Evolutionary conservation across 1,140 invertebrate genomes (phyloP).

Genomic region (Sarcophaga bullata): DNA sequence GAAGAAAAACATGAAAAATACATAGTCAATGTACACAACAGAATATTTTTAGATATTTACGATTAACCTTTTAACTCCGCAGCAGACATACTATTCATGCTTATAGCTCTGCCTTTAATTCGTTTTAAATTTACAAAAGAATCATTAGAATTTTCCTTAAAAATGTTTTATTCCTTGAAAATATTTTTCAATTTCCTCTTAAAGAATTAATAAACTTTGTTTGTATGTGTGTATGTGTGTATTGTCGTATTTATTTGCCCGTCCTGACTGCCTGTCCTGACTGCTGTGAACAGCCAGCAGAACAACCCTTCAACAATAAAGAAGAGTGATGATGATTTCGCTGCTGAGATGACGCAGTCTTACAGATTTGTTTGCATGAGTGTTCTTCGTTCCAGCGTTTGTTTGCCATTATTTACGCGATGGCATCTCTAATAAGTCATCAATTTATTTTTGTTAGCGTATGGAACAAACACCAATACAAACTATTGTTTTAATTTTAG

Average conservation of each 20-base stretch:
- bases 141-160: too few species aligned
- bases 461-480: not conserved
- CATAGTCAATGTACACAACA: too few species aligned
- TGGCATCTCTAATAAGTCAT: not conserved
- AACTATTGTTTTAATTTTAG: not conserved
- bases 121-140: too few species aligned
- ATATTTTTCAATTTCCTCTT: too few species aligned
- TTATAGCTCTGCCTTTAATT: too few species aligned
- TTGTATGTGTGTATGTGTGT: too few species aligned
- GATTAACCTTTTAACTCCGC: not conserved
- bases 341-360: not conserved
- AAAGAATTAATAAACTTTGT: too few species aligned
- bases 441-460: conserved; percentile 10
- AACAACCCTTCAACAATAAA: not conserved
- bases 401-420: not conserved
- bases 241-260: too few species aligned
- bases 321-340: not conserved
- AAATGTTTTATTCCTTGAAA: too few species aligned
- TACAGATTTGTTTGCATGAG: not conserved
- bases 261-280: too few species aligned
- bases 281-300: too few species aligned
- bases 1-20: not conserved
- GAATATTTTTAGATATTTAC: not conserved
- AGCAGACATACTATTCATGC: too few species aligned
- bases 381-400: not conserved